phyloP scores from a whole-genome alignment of 2,888 invertebrate species.

The Eupithecia exiguata region DNA sequence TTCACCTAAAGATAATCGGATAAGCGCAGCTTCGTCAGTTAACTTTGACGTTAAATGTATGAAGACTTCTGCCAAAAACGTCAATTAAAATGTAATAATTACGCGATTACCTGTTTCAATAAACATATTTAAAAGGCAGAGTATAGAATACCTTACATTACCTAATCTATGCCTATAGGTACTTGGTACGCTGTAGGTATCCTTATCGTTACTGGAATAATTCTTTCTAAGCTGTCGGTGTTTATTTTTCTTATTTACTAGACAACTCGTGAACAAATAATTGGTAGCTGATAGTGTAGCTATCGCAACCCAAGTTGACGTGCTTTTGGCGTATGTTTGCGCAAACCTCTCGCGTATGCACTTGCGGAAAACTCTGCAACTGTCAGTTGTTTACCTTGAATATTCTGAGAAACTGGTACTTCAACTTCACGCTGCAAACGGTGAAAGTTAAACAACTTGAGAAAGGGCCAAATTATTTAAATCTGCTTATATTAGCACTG shows the following conservation, averaged over 20 bases:
- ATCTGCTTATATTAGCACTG: neutral
- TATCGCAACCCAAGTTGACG: slow-evolving; percentile 27
- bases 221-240: neutral
- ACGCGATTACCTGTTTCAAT: neutral
- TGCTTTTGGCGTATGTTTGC: slow-evolving; percentile 54
- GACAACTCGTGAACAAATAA: slow-evolving; percentile 14
- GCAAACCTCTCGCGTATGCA: slow-evolving; percentile 55
- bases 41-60: neutral
- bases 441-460: slow-evolving; percentile 9
- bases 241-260: neutral
- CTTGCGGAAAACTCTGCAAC: slow-evolving; percentile 67
- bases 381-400: slow-evolving; percentile 74
- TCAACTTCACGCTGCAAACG: slow-evolving; percentile 3
- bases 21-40: neutral
- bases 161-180: no score
- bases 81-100: neutral
- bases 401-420: slow-evolving; percentile 56
- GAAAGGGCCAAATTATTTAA: neutral
- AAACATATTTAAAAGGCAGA: neutral
- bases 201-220: neutral
- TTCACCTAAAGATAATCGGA: neutral
- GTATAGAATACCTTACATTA: neutral
- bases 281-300: slow-evolving; percentile 11
- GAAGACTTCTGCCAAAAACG: neutral
- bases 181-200: neutral